Base-by-base conservation (phyloP, 2,797 vertebrate genomes). In the Lepus oiostolus region DNA sequence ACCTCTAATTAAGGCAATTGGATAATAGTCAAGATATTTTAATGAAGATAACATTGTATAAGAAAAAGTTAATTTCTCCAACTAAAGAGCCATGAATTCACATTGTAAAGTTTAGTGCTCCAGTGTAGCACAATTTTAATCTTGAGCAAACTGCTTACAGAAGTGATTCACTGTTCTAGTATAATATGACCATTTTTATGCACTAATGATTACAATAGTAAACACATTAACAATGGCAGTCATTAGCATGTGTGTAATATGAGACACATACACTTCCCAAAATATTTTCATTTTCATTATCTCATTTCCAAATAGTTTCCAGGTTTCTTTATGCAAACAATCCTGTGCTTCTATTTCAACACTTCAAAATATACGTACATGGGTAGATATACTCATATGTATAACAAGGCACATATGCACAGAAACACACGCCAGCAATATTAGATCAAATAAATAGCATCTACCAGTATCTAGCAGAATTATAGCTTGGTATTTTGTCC, bases 201-300 rank as follows among this genome's bases (percentile, higher is more conserved):
- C 12, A 58, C 38, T 84, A 88, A 85, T 88, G 91, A 84, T 85
- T 84, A 68, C 2, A 88, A 83, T 82, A 85, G 52, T 30, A 87
- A 22, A 50, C 50, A 68, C 4, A 92, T 65, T 85, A 76, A 21
- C 42, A 79, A 68, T 83, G 83, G 4, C 8, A 90, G 71, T 38
- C 75, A 91, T 60, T 83, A 80, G 3, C 22, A 50, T 75, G 60
- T 58, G 1, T 26, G 2, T 67, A n/a, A 22, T 24, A 38, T 38
- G 2, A 74, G 84, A 60, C 0, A 38, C 0, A 74, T 89, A 60
- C 0, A 32, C 0, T 91, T 77, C 88, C 28, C 4, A 65, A 38
- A 72, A 4, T 13, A 38, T 72, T 94, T 96, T 85, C 14, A 81
- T 54, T 90, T 62, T 16, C 7, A 32, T 71, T 65, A 75, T 80